phyloP scores from a whole-genome alignment of 64 coral and sea anemone genomes.

The Stichodactyla helianthus region DNA sequence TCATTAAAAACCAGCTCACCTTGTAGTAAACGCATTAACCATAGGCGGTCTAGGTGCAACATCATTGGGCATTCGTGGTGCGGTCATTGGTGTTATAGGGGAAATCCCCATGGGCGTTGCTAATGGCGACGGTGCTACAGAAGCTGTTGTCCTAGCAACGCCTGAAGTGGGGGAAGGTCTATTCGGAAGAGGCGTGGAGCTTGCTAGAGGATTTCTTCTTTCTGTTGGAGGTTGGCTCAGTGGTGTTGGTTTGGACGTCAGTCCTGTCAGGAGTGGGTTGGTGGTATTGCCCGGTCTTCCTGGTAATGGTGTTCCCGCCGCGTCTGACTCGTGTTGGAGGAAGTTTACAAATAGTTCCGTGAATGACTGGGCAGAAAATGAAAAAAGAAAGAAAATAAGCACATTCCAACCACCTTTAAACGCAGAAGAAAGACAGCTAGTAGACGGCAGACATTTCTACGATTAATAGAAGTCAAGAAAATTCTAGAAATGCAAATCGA shows the following conservation, averaged over 20 bases:
- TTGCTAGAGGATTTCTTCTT: conserved; percentile 27
- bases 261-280: conserved; percentile 68
- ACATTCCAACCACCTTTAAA: neutral
- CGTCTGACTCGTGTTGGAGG: conserved; percentile 77
- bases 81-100: neutral
- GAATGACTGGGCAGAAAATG: conserved; percentile 57
- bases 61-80: conserved; percentile 18
- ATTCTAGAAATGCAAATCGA: too few relatives aligned
- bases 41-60: neutral
- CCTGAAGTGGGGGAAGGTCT: neutral
- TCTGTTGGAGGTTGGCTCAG: conserved; percentile 15
- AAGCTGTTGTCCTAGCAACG: conserved; percentile 25
- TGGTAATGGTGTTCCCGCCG: neutral
- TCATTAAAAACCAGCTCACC: neutral
- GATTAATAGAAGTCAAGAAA: too few relatives aligned
- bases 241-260: conserved; percentile 44
- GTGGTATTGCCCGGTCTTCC: conserved; percentile 8
- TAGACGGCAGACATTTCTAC: neutral
- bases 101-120: neutral
- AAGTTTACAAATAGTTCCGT: conserved; percentile 89
- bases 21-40: neutral
- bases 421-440: neutral
- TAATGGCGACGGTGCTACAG: neutral
- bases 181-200: conserved; percentile 33
- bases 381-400: neutral